These are phyloP conservation scores for Trachelus iudaicus DNA, from an alignment of 2,888 invertebrate species.

Conservation along the genomic window DNA sequence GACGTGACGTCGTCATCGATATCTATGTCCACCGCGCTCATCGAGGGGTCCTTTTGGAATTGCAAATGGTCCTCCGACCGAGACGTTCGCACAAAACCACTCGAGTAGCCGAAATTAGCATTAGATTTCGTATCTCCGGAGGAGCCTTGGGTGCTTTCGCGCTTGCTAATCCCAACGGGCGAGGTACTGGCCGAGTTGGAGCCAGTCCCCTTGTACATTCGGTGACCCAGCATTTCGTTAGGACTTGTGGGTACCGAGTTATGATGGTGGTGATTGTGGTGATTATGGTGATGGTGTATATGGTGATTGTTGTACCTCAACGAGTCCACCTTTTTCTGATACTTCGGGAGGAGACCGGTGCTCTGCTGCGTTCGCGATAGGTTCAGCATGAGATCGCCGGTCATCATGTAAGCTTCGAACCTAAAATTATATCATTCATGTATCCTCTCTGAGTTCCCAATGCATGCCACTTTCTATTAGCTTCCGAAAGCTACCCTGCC, in stretches of 20 bases:
- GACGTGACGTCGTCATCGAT: conserved; percentile 94
- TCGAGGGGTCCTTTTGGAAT: conserved; percentile 80
- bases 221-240: conserved; percentile 73
- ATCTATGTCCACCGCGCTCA: conserved; percentile 89
- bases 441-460: neutral
- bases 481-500: neutral
- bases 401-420: conserved; percentile 98
- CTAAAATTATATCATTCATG: conserved; percentile 61
- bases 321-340: conserved; percentile 71
- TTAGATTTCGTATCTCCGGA: conserved; percentile 33
- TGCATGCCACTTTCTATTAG: neutral
- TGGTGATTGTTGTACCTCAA: conserved; percentile 72
- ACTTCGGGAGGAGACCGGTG: conserved; percentile 71
- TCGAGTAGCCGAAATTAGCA: conserved; percentile 53
- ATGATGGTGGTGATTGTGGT: conserved; percentile 67
- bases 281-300: conserved; percentile 68
- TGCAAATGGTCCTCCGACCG: conserved; percentile 93
- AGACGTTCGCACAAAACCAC: conserved; percentile 84
- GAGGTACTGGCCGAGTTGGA: conserved; percentile 69
- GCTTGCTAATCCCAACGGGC: conserved; percentile 69
- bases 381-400: conserved; percentile 94
- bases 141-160: conserved; percentile 53
- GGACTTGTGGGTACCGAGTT: conserved; percentile 80
- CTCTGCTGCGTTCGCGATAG: conserved; percentile 84
- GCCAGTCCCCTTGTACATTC: conserved; percentile 58